Conservation (phyloP, 1,140 invertebrate species). For the Drosophila yakuba region DNA sequence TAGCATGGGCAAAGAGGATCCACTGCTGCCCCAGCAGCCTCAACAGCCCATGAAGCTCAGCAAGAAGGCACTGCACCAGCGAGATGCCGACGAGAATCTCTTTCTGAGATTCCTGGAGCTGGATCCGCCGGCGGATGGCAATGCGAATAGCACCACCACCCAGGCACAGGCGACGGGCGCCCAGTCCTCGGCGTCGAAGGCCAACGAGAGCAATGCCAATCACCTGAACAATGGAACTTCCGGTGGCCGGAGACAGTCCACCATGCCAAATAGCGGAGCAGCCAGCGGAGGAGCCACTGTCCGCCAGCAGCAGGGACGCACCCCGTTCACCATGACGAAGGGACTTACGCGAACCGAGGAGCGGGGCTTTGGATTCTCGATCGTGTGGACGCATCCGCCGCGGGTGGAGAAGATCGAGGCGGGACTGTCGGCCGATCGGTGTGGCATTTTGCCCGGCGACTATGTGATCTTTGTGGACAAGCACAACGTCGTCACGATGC, state of each 20-base stretch:
- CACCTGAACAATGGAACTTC: slow-evolving; percentile 56
- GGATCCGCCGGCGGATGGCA: slow-evolving; percentile 88
- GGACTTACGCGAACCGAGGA: slow-evolving; percentile 86
- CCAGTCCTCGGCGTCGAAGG: slow-evolving; percentile 20
- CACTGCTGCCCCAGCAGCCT: slow-evolving; percentile 28
- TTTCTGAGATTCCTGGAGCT: slow-evolving; percentile 92
- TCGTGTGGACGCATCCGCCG: slow-evolving; percentile 96
- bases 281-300: neutral
- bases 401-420: slow-evolving; percentile 94
- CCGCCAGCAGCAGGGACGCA: slow-evolving; percentile 86
- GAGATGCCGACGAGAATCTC: slow-evolving; percentile 89
- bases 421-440: slow-evolving; percentile 91
- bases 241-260: slow-evolving; percentile 50
- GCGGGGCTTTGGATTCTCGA: slow-evolving; percentile 92
- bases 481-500: slow-evolving; percentile 92
- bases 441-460: slow-evolving; percentile 92
- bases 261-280: slow-evolving; percentile 27
- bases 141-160: slow-evolving; percentile 84
- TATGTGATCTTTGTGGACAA: slow-evolving; percentile 94
- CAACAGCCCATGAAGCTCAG: slow-evolving; percentile 83
- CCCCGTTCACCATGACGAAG: slow-evolving; percentile 92
- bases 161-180: slow-evolving; percentile 56
- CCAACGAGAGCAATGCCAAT: slow-evolving; percentile 64
- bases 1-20: slow-evolving; percentile 65
- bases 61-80: slow-evolving; percentile 87